Evolutionary conservation across 2,888 invertebrate genomes (phyloP), one percentile per base, ranked within the genome.

Genomic region (Lordiphosa fenestrarum): DNA sequence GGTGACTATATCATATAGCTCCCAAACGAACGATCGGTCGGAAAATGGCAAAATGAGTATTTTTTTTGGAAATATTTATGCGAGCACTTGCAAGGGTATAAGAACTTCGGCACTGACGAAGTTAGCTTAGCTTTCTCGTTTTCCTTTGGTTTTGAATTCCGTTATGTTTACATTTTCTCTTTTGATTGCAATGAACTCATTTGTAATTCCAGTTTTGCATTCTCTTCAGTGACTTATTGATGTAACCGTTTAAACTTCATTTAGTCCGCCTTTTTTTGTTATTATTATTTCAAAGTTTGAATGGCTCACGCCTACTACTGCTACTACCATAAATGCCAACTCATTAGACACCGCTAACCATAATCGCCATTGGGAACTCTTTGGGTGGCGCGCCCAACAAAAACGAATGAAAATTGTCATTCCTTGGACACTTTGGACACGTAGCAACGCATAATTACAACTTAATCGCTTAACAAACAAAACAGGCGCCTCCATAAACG

Each of bases 381-480:
- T 65, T 51, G 46, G 73, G 66, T 65, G 39, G 33, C n/a, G 46
- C 6, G 21, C 12, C 5, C 12, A 47, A 50, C 21, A 37, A 51
- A 53, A 55, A 51, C 46, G 40, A 33, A 19, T 19, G 9, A 47
- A 47, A 53, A 47, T 21, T 37, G 10, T 40, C 36, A 50, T 47
- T 53, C 46, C 39, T 50, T 46, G 62, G 62, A 71, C 77, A 83
- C 77, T 19, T 19, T 19, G 19, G 19, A 19, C 19, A 19, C 19
- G 77, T 83, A 66, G 81, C 84, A 66, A 60, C 62, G 84, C 77
- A 83, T 77, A 77, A 77, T 77, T 77, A 77, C 77, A 84, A 76
- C 77, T 77, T 77, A 77, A 77, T 77, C 77, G 77, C 77, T 83
- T 71, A 71, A 81, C 81, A 77, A 83, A 77, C 77, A 77, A 77